Evolutionary conservation across 2,888 invertebrate species (phyloP), one percentile per base, ranked within the genome.

Genomic region (Schizotus pectinicornis): DNA sequence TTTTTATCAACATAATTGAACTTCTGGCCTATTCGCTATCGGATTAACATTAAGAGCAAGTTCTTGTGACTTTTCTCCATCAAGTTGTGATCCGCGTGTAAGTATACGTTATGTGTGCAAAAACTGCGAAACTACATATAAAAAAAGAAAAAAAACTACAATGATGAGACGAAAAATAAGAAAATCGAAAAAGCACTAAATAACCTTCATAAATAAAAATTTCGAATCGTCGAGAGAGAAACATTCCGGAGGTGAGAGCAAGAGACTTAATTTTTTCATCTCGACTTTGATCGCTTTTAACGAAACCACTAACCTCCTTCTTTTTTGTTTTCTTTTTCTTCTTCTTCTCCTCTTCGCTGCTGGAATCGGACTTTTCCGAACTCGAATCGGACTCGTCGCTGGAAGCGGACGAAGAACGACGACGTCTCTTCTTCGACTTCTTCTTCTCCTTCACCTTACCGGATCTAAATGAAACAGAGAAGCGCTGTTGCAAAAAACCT

Each of bases 321-420:
- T 81, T 79, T 67, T 79, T 82, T 52, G 63, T 68, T 63, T 77
- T 81, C 30, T 81, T 82, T 56, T 82, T 82, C 64, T 79, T 82
- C 37, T 80, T 81, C 53, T 79, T 77, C 5, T 82, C 81, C 38
- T 79, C 79, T 50, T 79, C 82, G 66, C 80, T 82, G 62, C 64
- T 72, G 56, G 67, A 81, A 71, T 74, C 80, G 73, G 68, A 78
- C 70, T 56, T 69, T 69, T 63, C 63, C 13, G 66, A 62, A 43
- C 64, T 68, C 5, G 60, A 70, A 53, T 69, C 70, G 12, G 68
- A 67, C 32, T 74, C 73, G 12, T 73, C 71, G 36, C 68, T 73
- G 9, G 71, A 72, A 36, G 72, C 74, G 0, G 75, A 74, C 6
- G 71, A 68, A 6, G 71, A 68, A 3, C 66, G 70, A 12, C 72